phyloP scores from a whole-genome alignment of 1,140 invertebrate species.

The Aricia agestis region DNA sequence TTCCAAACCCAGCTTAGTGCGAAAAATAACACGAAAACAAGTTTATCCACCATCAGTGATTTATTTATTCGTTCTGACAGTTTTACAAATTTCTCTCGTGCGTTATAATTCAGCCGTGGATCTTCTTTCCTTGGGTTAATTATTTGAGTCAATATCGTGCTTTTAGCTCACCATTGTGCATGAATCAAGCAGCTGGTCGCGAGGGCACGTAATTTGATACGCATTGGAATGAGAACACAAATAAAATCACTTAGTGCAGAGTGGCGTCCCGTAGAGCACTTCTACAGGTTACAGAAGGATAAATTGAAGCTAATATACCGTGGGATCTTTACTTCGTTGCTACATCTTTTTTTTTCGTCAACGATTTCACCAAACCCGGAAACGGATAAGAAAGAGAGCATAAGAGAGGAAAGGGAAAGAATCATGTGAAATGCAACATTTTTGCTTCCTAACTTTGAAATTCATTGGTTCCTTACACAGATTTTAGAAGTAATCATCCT shows the following conservation, averaged over 20 bases:
- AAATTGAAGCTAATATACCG: slow-evolving; percentile 21
- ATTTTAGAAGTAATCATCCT: no score
- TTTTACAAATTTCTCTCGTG: background rate
- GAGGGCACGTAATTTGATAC: slow-evolving; percentile 66
- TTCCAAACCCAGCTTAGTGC: background rate
- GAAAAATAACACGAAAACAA: background rate
- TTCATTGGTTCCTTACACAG: no score
- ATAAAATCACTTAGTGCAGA: slow-evolving; percentile 70
- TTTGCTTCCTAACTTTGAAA: no score
- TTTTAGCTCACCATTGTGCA: slow-evolving; percentile 50
- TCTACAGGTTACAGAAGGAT: slow-evolving; percentile 44
- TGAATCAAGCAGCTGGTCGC: slow-evolving; percentile 69
- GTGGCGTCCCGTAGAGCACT: slow-evolving; percentile 59
- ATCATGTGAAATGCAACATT: no score
- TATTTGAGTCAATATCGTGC: slow-evolving; percentile 57
- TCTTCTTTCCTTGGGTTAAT: slow-evolving; percentile 22
- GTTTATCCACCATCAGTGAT: background rate
- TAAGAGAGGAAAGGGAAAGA: background rate
- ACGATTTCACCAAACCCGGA: background rate
- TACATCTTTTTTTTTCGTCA: background rate
- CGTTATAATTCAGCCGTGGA: background rate
- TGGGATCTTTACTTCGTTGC: slow-evolving; percentile 14
- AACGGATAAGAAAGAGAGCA: background rate
- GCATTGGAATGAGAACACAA: slow-evolving; percentile 70
- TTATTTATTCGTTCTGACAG: background rate